Evolutionary conservation across 2,113 vertebrate species (phyloP), one percentile per base, ranked within the genome.

Genomic region (Falcunculus frontatus): DNA sequence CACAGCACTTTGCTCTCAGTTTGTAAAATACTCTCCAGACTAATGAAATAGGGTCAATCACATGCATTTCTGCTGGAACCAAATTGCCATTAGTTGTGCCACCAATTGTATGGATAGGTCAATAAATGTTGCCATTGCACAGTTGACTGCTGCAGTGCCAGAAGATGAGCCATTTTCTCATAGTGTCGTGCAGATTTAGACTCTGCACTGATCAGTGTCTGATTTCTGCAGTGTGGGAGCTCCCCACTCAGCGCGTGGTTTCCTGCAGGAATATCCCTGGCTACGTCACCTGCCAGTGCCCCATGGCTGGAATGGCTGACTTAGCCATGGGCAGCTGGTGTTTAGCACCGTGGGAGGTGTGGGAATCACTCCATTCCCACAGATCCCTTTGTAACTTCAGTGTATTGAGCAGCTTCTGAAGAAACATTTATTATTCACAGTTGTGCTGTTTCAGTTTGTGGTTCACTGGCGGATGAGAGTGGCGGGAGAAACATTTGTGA

Each of bases 21-120:
- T 97, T 96, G 95, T 97, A 97, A 93, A 97, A 96, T 86, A 95
- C 92, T 97, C 96, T 97, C 78, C 95, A 88, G 67, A 81, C 95
- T 97, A 97, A 98, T 95, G 96, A 97, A 95, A 95, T 89, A 52
- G 89, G 96, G 97, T 97, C 96, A 97, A 95, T 97, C 69, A 86
- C 87, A 39, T 83, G 89, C 63, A 64, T 93, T 96, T 97, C 91
- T 83, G 20, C 90, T 96, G 73, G 55, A 90, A 90, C 67, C 73
- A 97, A 90, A 92, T 97, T 96, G 97, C 92, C 86, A 75, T 96
- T 97, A 98, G 95, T 97, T 97, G 95, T 87, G 87, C 76, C 95
- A 87, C 60, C 84, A 77, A 4, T 68, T 59, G 73, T 90, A 75
- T 78, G 18, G 65, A 33, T 42, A 81, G 95, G 94, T 97, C 97